A percentile compares a stretch with the other conserved stretches of the same genome.
These are phyloP conservation scores for Psephotus haematonotus DNA, from an alignment of 2,113 vertebrate species.

Conservation along the genomic window DNA sequence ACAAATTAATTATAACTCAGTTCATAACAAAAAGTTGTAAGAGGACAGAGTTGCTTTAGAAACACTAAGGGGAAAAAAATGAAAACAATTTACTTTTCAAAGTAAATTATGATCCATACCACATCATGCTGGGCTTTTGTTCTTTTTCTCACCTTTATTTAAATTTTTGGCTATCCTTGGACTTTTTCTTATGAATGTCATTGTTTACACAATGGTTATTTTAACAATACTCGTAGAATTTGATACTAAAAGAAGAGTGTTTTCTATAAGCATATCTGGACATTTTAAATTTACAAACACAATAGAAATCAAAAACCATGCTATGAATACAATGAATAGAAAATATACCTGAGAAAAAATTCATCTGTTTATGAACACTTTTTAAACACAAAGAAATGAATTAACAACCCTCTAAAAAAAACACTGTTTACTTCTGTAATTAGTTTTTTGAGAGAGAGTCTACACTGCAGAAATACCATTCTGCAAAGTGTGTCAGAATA, in stretches of 20 bases:
- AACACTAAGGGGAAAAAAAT: not conserved
- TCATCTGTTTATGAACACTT: not conserved
- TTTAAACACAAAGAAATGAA: not conserved
- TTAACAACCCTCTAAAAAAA: not conserved
- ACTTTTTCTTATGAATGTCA: not conserved
- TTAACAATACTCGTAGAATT: not conserved
- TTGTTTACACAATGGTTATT: not conserved
- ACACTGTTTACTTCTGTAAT: not conserved
- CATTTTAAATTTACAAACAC: not conserved
- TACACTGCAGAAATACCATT: not conserved
- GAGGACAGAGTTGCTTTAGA: not conserved
- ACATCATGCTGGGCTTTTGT: not conserved
- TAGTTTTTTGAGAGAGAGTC: not conserved
- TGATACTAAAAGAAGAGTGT: not conserved
- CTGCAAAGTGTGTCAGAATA: not conserved
- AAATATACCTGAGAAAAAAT: not conserved
- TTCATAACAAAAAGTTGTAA: not conserved
- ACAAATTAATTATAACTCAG: not conserved
- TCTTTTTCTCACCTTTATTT: rapidly evolving
- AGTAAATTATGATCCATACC: not conserved
- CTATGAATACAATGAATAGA: not conserved
- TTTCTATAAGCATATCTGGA: not conserved
- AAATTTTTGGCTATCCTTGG: not conserved
- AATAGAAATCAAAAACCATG: not conserved
- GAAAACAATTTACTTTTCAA: not conserved